Evolutionary conservation across 2,888 invertebrate genomes (phyloP), one percentile per base, ranked within the genome.

Genomic region (Ashinkailepas kermadecensis): DNA sequence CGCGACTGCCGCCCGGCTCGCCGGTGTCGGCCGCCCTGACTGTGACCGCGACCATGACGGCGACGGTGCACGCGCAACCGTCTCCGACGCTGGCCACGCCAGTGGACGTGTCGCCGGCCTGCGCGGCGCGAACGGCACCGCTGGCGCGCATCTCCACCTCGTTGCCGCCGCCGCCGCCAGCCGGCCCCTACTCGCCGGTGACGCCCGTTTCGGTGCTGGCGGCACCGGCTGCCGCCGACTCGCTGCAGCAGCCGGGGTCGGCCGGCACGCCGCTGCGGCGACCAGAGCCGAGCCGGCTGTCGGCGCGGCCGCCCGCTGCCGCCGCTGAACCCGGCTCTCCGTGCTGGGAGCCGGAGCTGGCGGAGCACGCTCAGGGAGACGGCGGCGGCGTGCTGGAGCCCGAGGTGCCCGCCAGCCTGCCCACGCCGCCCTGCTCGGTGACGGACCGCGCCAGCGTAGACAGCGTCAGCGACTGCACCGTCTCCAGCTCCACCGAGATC

Each of bases 291-390:
- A 54, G 54, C 56, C 74, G 56, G 80, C 64, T 78, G 18, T 56
- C 54, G 15, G 25, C 78, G 80, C 83, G n/a, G 83, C 83, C 82
- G 82, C 82, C 54, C 83, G 82, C 54, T 81, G 82, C 39, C 83
- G 83, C 82, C 65, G 82, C 83, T 23, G 82, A 83, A 81, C 83
- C 85, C 81, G 83, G 84, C 25, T 84, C 83, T 74, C 82, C 84
- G 78, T 62, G 83, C 80, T 82, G 83, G 74, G 74, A 74, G 56
- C 74, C 56, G 8, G 74, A 56, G 74, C 54, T 74, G 74, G 54
- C 54, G 21, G 21, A 11, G 13, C 54, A 74, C 23, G 21, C 74
- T 1, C 54, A 21, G 74, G 74, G 18, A 8, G 74, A 8, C 54
- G 74, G 39, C 54, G 74, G 54, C 54, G 79, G 79, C 23, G 58